These are phyloP conservation scores for Theretra japonica DNA, from an alignment of 2,888 invertebrate genomes.

Conservation along the genomic window DNA sequence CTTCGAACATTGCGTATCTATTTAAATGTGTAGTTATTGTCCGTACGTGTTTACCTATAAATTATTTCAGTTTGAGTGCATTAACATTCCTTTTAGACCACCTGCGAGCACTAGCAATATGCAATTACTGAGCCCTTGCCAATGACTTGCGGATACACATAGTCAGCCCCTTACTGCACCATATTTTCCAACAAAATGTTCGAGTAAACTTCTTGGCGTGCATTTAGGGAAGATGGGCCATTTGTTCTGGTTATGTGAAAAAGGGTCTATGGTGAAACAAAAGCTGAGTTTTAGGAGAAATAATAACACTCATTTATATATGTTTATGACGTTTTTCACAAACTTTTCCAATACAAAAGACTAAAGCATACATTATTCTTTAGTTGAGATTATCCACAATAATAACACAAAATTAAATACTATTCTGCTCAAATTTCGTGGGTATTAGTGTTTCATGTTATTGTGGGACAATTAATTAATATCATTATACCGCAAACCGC, in stretches of 20 bases:
- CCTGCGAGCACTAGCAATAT: conserved; percentile 64
- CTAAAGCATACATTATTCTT: no score
- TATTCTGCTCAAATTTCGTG: no score
- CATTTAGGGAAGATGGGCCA: not conserved
- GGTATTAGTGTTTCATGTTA: not conserved
- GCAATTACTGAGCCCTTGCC: conserved; percentile 61
- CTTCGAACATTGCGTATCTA: conserved; percentile 16
- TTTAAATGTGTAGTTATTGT: conserved; percentile 47
- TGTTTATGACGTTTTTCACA: no score
- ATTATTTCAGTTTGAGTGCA: conserved; percentile 65
- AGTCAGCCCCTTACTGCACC: not conserved
- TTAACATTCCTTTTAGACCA: conserved; percentile 71
- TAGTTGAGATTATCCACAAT: no score
- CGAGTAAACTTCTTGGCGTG: not conserved
- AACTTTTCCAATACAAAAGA: no score
- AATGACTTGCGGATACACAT: conserved; percentile 45
- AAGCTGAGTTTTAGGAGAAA: not conserved
- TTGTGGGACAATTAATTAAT: not conserved
- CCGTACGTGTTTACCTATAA: conserved; percentile 52
- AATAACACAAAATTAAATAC: no score
- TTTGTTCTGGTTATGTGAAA: not conserved
- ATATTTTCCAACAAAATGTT: not conserved
- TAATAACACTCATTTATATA: not conserved
- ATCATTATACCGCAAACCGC: not conserved
- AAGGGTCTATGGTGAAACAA: not conserved